phyloP scores from a whole-genome alignment of 2,113 vertebrate genomes.

The Seriola aureovittata region DNA sequence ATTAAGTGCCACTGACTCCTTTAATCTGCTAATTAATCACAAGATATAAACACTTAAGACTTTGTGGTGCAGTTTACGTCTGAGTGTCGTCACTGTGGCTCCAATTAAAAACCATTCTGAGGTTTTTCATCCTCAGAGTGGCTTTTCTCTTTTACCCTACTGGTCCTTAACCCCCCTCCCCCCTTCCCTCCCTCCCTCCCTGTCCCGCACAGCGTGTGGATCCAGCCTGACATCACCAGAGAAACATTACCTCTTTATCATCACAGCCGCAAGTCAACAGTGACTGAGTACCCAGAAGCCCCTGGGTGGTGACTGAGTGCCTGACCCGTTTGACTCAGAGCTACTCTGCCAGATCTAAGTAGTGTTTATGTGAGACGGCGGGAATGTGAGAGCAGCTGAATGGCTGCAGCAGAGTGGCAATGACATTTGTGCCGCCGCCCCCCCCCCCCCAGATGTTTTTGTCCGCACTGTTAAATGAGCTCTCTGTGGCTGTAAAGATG shows the following conservation, averaged over 20 bases:
- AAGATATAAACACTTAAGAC: constrained; percentile 18
- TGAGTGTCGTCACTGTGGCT: constrained; percentile 48
- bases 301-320: constrained; percentile 78
- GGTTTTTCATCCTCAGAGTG: constrained; percentile 14
- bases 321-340: constrained; percentile 67
- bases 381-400: constrained; percentile 31
- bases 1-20: constrained; percentile 9
- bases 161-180: not conserved
- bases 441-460: not conserved
- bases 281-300: constrained; percentile 81
- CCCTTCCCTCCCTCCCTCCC: not conserved
- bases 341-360: constrained; percentile 29
- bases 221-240: constrained; percentile 66
- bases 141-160: constrained; percentile 18
- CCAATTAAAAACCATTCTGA: not conserved
- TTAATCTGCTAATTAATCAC: constrained; percentile 28
- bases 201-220: constrained; percentile 42
- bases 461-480: constrained; percentile 11
- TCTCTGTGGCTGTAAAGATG: not conserved
- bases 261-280: constrained; percentile 81
- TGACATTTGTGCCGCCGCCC: not conserved
- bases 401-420: constrained; percentile 20
- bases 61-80: not conserved
- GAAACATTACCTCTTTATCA: constrained; percentile 85
- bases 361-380: constrained; percentile 33